A percentile compares a stretch with the other conserved stretches of the same genome.
These are phyloP conservation scores for Sander lucioperca DNA, from an alignment of 2,113 vertebrate species.

Conservation along the genomic window DNA sequence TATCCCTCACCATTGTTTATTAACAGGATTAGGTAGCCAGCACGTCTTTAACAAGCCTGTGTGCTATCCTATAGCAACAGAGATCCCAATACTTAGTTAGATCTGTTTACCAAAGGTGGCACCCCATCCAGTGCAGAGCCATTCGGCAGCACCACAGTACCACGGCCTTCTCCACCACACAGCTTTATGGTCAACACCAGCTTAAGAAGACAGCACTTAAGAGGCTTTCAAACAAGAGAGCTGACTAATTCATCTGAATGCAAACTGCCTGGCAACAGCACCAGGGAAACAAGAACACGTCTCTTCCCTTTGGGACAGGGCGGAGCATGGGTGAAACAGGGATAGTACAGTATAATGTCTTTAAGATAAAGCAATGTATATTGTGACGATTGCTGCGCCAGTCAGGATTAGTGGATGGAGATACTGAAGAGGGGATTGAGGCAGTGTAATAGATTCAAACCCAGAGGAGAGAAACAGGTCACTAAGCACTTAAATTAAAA, in stretches of 20 bases:
- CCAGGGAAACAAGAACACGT: constrained; percentile 38
- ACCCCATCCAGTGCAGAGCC: constrained; percentile 23
- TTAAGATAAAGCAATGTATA: constrained; percentile 59
- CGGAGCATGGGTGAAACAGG: constrained; percentile 41
- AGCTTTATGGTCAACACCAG: constrained; percentile 58
- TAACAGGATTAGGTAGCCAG: constrained; percentile 35
- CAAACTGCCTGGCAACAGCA: constrained; percentile 82
- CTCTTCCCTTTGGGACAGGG: constrained; percentile 55
- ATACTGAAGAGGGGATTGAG: constrained; percentile 65
- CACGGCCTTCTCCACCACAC: constrained; percentile 26
- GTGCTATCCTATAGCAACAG: constrained; percentile 48
- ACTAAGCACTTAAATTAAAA: constrained; percentile 68
- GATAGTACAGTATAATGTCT: constrained; percentile 49
- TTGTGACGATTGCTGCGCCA: constrained; percentile 41
- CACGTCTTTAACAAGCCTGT: constrained; percentile 48
- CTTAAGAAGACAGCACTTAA: constrained; percentile 74
- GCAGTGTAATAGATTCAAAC: constrained; percentile 51
- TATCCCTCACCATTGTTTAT: constrained; percentile 26
- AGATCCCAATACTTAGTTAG: constrained; percentile 51
- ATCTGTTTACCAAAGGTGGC: constrained; percentile 43
- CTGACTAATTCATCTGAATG: constrained; percentile 72
- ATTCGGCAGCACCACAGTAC: constrained; percentile 22
- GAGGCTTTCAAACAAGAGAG: constrained; percentile 79
- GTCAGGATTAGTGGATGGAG: constrained; percentile 66
- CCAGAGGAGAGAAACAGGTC: constrained; percentile 55